Base-by-base conservation (phyloP, 2,888 invertebrate species). In the Cinara cedri region DNA sequence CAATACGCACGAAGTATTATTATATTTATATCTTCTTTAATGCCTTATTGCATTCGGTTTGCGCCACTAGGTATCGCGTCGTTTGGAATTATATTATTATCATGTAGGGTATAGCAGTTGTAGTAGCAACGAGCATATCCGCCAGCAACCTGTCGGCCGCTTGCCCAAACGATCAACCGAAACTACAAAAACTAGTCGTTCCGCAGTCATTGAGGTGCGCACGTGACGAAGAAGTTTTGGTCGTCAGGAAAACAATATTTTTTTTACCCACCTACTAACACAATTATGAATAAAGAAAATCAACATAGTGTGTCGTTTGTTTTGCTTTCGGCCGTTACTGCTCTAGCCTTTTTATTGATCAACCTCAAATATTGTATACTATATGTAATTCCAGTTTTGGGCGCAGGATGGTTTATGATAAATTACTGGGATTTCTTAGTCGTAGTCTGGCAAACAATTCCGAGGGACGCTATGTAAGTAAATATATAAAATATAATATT, bases 381-480 rank as follows among this genome's bases (percentile, higher is more conserved):
- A 2, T 46, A 10, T 16, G 26, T 65, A 46, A 3, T 78, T 19
- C 44, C 68, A 19, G 1, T 66, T 46, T 49, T 78, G 57, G 49
- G 42, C 16, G 57, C 60, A 26, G 60, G 19, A 49, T 78, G 66
- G 49, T 42, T 57, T 14, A 34, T 44, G 34, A 26, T 78, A 19
- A 68, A 34, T 13, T 24, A 70, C 49, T 49, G 68, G 68, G 21
- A 66, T 60, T 21, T 68, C 1, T 19, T 78, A 46, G 24, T 57
- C 46, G 57, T 54, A 34, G 26, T 78, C 1, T 57, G 55, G 49
- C n/a, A 70, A 60, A 78, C 76, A 11, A 55, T 78, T 68, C 76
- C 76, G 1, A 66, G 76, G 16, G 76, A 78, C 21, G 68, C 68
- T 11, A 66, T 24, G 76, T 78, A 60, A 78, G 76, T 76, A 49